A percentile compares a stretch with the other conserved stretches of the same genome.
phyloP scores from a whole-genome alignment of 2,797 vertebrate species.

The Vultur gryphus region DNA sequence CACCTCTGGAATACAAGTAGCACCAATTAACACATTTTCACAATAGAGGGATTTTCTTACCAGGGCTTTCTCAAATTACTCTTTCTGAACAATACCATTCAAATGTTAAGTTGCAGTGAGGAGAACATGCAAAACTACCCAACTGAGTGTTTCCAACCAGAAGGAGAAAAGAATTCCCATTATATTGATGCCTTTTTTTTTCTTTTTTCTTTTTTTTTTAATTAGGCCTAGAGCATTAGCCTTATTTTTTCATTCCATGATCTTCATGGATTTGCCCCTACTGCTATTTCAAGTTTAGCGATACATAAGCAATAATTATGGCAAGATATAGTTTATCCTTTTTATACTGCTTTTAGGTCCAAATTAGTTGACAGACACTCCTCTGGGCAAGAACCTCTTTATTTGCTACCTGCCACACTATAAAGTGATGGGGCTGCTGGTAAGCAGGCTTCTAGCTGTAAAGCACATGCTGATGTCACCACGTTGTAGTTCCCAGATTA shows the following conservation, averaged over 20 bases:
- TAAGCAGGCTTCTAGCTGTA: neutral
- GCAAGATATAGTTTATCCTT: neutral
- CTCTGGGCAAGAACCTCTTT: neutral
- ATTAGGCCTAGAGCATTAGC: neutral
- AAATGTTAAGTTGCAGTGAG: neutral
- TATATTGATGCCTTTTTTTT: neutral
- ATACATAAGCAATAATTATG: neutral
- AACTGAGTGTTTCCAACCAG: neutral
- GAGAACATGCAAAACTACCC: neutral
- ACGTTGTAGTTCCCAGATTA: neutral
- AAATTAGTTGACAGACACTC: neutral
- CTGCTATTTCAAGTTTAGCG: neutral
- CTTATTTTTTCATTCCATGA: neutral
- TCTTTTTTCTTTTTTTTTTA: neutral
- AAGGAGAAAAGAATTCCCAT: neutral
- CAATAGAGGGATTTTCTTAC: neutral
- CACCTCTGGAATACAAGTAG: conserved; percentile 27
- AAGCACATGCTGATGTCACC: neutral
- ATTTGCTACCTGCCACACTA: neutral
- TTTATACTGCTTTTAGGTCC: neutral
- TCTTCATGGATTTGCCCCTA: neutral
- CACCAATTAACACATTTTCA: conserved; percentile 33
- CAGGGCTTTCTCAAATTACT: neutral
- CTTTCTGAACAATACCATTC: conserved; percentile 26
- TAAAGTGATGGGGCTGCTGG: neutral